Percentiles rank a stretch among this genome's conserved stretches.
Evolutionary conservation across 2,888 invertebrate genomes (phyloP).

Genomic region (Melanchra persicariae): DNA sequence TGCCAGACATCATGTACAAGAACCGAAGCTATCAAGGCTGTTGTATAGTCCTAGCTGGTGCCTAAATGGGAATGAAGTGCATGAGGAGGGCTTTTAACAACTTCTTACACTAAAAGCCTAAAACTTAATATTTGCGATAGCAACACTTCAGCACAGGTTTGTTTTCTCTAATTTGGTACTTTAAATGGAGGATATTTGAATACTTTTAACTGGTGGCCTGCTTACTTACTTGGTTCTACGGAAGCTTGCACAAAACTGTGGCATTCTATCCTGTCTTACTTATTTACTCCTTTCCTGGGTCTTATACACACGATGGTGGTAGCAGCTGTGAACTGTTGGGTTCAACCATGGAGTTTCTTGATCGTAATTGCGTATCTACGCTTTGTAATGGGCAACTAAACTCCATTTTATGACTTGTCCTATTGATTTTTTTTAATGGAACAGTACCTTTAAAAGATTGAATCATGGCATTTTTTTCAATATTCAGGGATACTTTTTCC

Average conservation of each 20-base stretch:
- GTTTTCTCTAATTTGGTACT: background rate
- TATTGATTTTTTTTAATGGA: too few species aligned
- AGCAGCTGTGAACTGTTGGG: constrained; percentile 7
- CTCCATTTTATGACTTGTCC: background rate
- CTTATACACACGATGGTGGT: constrained; percentile 9
- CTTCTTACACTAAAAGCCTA: constrained; percentile 22
- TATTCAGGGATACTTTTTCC: too few species aligned
- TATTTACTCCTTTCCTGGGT: background rate
- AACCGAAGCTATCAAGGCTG: background rate
- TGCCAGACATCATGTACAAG: background rate
- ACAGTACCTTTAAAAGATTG: too few species aligned
- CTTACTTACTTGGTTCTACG: constrained; percentile 38
- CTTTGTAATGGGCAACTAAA: background rate
- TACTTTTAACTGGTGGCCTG: constrained; percentile 11
- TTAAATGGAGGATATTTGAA: background rate
- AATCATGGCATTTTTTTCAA: too few species aligned
- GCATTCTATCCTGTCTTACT: constrained; percentile 25
- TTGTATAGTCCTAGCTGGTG: background rate
- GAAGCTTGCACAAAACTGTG: constrained; percentile 33
- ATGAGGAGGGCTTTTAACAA: constrained; percentile 42
- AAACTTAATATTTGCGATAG: background rate
- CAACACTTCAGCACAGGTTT: constrained; percentile 24
- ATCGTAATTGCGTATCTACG: too few species aligned
- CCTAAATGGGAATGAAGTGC: constrained; percentile 13
- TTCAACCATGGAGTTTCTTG: too few species aligned